These are phyloP conservation scores for Astreopora myriophthalma DNA, from an alignment of 64 coral and sea anemone genomes.

Conservation along the genomic window DNA sequence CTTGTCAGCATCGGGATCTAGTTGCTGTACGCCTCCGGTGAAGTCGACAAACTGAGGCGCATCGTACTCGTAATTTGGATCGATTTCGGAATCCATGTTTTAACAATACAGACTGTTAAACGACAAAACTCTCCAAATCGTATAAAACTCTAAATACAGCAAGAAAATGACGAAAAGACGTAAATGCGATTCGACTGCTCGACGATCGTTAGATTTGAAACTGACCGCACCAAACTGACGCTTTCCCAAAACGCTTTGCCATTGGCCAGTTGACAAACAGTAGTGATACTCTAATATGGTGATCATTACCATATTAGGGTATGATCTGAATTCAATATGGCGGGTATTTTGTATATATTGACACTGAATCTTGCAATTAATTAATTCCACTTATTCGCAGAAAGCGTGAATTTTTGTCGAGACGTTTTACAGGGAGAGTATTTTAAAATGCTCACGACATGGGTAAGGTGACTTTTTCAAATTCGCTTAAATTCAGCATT, in stretches of 20 bases:
- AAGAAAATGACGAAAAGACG: neutral
- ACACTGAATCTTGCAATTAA: no score
- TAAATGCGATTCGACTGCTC: neutral
- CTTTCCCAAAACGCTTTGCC: neutral
- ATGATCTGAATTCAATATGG: slow-evolving; percentile 60
- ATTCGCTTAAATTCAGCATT: no score
- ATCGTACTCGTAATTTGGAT: slow-evolving; percentile 84
- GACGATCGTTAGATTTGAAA: slow-evolving; percentile 46
- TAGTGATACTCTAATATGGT: neutral
- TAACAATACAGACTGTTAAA: neutral
- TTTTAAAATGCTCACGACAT: neutral
- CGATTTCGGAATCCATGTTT: slow-evolving; percentile 41
- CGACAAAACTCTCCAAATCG: no score
- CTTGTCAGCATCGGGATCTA: slow-evolving; percentile 66
- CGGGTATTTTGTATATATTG: neutral
- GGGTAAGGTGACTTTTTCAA: no score
- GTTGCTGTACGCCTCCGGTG: neutral
- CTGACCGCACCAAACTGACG: slow-evolving; percentile 11
- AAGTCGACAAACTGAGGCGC: slow-evolving; percentile 97
- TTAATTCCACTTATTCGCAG: neutral
- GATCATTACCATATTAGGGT: slow-evolving; percentile 63
- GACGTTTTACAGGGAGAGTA: neutral
- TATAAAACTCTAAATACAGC: neutral
- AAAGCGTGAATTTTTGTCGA: neutral
- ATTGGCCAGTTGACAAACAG: slow-evolving; percentile 45